phyloP scores from a whole-genome alignment of 2,113 vertebrate species.

The Mastomys natalensis region DNA sequence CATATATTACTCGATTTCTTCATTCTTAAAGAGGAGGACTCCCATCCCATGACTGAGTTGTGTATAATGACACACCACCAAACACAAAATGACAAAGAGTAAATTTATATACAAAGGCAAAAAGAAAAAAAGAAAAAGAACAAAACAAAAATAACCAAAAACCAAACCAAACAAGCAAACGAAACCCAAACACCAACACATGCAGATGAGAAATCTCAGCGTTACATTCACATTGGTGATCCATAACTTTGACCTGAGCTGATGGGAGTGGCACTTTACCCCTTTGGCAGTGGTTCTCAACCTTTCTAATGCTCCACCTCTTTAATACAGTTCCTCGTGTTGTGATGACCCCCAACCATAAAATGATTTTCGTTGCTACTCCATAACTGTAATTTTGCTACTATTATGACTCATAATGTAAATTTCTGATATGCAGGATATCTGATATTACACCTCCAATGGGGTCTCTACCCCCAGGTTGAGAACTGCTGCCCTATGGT shows the following conservation, averaged over 20 bases:
- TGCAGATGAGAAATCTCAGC: neutral
- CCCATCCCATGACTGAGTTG: neutral
- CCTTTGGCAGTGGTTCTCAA: neutral
- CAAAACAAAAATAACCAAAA: too few species aligned
- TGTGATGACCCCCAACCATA: neutral
- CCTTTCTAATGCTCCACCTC: neutral
- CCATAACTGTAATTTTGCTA: neutral
- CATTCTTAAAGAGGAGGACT: neutral
- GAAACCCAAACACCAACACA: neutral
- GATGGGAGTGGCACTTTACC: too few species aligned
- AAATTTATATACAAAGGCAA: neutral
- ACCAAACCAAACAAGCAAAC: too few species aligned
- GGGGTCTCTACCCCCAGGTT: accelerated
- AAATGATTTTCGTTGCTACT: neutral
- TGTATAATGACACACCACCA: neutral
- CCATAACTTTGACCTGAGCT: neutral
- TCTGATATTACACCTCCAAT: neutral
- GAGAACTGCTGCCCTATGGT: neutral
- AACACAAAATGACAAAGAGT: accelerated
- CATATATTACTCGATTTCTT: neutral
- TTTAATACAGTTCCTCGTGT: too few species aligned
- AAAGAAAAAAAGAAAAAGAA: neutral
- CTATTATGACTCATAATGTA: neutral
- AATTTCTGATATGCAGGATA: neutral
- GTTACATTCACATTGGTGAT: neutral